Base-by-base conservation (phyloP, 1,140 invertebrate genomes). In the Planococcus citri region DNA sequence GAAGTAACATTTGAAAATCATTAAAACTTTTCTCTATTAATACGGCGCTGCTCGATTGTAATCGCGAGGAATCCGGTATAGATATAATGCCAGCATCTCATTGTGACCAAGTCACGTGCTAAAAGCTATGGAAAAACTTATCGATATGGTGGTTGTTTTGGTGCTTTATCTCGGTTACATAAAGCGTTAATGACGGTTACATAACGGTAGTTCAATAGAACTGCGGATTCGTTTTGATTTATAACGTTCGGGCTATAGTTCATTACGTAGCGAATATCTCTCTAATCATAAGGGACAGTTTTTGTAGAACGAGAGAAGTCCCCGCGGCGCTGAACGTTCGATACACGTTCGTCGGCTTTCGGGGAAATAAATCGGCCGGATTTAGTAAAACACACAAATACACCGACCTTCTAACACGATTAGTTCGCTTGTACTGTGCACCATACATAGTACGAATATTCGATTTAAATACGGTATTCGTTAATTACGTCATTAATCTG, bases 221-320 rank as follows among this genome's bases (percentile, higher is more conserved):
- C 41, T 51, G 41, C 41, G 41, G 41, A 51, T 51, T 51, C 41
- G 41, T 51, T 51, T 51, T 51, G 41, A 51, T 51, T 51, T 51
- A 51, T 51, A 51, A 20, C 41, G 41, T 51, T 51, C 41, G 41
- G 41, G 41, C 41, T 51, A 51, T 51, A 51, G 41, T 51, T 51
- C 41, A 51, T 51, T 51, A 51, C 41, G 41, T 51, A 51, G 41
- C 6, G 41, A 51, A 51, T 51, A 51, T 51, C 41, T 51, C 41
- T 51, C 41, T 51, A 51, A 51, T 51, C 41, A 51, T 51, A 51
- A 51, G 41, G 41, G 41, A 51, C 41, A 51, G 41, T 51, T 51
- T 51, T 51, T 51, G 41, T 17, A 51, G 6, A 9, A 17, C 10
- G 41, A n/a, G 33, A 6, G 6, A 14, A 51, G 41, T 51, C 41